Evolutionary conservation across 2,888 invertebrate species (phyloP), one percentile per base, ranked within the genome.

Genomic region (Oscheius sp.): DNA sequence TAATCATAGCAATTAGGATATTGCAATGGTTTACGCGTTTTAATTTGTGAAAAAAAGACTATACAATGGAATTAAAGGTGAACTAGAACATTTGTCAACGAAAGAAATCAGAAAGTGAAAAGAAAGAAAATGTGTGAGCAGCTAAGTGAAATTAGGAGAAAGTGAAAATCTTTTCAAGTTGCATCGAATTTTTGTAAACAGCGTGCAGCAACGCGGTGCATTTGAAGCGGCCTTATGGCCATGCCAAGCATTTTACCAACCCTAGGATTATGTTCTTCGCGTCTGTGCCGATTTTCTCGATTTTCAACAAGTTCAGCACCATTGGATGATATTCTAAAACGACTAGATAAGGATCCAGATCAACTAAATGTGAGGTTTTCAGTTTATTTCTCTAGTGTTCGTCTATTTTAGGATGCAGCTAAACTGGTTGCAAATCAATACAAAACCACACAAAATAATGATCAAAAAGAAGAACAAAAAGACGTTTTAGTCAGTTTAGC

Each of bases 401-500:
- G 45, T 45, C n/a, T 18, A 6, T 45, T 69, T 9, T 35, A 69
- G 69, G 56, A 12, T 16, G 43, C 69, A 16, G 69, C 69, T 7
- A 56, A 56, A 45, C 16, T 41, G n/a, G 69, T 69, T 21, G 41
- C 45, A 23, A 41, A 23, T 16, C 21, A 25, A 9, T 69, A 55
- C 56, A 7, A 13, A n/a, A n/a, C n/a, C n/a, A n/a, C n/a, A n/a
- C n/a, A n/a, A n/a, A n/a, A n/a, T n/a, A n/a, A n/a, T n/a, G n/a
- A n/a, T n/a, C n/a, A n/a, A n/a, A n/a, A n/a, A n/a, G 73, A 76
- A 52, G 52, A 53, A 21, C 66, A 70, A 35, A 77, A 76, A 35
- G 63, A 72, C 1, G n/a, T 81, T 2, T 71, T 85, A 25, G 21
- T 76, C 3, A 59, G 71, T 35, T 73, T 85, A 12, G 82, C 76